Evolutionary conservation across 37 sponge, comb jelly and placozoan genomes (phyloP).

Genomic region (Halichondria panicea): DNA sequence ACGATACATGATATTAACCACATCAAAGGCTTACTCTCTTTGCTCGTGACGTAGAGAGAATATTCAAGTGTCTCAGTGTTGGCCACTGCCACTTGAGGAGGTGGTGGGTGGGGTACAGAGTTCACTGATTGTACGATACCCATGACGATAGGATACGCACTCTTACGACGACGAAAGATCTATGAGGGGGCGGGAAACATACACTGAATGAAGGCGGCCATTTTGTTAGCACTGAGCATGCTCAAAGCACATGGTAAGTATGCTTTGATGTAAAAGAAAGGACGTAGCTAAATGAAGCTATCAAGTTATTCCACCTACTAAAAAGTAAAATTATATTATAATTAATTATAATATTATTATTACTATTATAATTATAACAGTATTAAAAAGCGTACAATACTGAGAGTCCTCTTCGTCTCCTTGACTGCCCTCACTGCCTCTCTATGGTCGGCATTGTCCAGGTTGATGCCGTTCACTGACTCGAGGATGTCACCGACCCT

Average conservation of each 20-base stretch:
- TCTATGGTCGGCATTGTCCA: slow-evolving; percentile 58
- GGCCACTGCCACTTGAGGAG: not conserved
- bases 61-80: slow-evolving; percentile 45
- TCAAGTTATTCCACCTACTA: not conserved
- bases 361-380: not conserved
- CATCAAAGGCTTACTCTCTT: slow-evolving; percentile 54
- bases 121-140: slow-evolving; percentile 37
- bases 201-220: not conserved
- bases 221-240: too few species aligned
- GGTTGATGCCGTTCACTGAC: slow-evolving; percentile 55
- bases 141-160: slow-evolving; percentile 32
- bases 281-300: not conserved
- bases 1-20: too few species aligned
- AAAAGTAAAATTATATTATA: not conserved
- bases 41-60: slow-evolving; percentile 53
- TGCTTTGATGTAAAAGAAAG: not conserved
- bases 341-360: too few species aligned
- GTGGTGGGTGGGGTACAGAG: slow-evolving; percentile 8
- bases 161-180: slow-evolving; percentile 32
- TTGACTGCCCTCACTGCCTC: slow-evolving; percentile 74
- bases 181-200: not conserved
- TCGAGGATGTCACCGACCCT: slow-evolving; percentile 78
- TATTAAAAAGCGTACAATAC: slow-evolving; percentile 10
- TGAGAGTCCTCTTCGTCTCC: slow-evolving; percentile 50
- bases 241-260: too few species aligned